Conservation (phyloP, 1,140 invertebrate genomes). For the Sitobion miscanthi region DNA sequence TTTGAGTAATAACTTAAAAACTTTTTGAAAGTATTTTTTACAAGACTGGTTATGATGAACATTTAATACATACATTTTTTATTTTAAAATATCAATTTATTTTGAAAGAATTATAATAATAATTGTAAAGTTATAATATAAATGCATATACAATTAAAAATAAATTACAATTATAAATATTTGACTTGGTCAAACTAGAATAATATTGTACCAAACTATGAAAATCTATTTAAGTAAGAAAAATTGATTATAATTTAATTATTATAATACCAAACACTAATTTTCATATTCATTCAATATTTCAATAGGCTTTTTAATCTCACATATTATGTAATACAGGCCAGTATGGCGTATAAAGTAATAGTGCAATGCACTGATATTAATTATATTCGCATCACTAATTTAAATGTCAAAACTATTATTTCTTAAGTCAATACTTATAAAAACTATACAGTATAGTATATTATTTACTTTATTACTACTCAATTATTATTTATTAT, state of each 20-base stretch:
- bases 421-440: not conserved
- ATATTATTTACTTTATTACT: not conserved
- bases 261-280: no score
- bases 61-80: no score
- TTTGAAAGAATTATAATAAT: no score
- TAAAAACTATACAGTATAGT: not conserved
- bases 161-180: no score
- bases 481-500: not conserved
- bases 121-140: not conserved
- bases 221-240: no score
- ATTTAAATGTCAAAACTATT: not conserved
- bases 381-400: not conserved
- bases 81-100: no score
- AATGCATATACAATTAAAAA: no score
- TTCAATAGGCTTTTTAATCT: not conserved
- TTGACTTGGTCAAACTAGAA: no score
- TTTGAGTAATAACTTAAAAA: not conserved
- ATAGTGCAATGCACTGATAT: not conserved
- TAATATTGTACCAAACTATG: no score
- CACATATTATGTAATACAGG: not conserved
- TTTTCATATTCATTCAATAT: no score
- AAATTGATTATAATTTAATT: no score
- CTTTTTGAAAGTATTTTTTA: no score
- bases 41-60: not conserved
- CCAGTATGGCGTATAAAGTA: not conserved